Percentiles rank a stretch among this genome's conserved stretches.
Conservation (phyloP, 2,888 invertebrate genomes). For the Orchesella flavescens region DNA sequence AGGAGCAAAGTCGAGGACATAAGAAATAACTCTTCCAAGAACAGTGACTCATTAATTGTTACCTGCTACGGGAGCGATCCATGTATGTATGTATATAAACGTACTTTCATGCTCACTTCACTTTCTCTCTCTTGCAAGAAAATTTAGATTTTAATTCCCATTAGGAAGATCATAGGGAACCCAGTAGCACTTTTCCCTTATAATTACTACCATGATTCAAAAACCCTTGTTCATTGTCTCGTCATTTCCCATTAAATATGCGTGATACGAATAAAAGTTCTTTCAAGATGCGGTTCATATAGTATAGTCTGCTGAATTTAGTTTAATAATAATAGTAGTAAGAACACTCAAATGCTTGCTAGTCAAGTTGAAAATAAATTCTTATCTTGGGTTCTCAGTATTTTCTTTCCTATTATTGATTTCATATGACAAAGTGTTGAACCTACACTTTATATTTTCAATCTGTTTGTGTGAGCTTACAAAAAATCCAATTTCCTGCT, state of each 20-base stretch:
- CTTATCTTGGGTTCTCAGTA: no score
- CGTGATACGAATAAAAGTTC: no score
- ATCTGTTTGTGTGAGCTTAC: no score
- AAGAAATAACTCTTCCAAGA: neutral
- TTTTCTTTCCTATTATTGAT: no score
- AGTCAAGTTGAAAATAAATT: neutral
- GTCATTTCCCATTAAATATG: constrained; percentile 30
- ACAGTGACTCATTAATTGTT: constrained; percentile 31
- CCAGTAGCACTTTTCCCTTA: neutral
- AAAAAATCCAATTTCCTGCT: no score
- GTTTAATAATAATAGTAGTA: no score
- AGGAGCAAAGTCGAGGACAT: neutral
- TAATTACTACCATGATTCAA: constrained; percentile 47
- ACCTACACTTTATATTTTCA: no score
- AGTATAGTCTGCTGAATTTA: no score
- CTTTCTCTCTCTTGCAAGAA: neutral
- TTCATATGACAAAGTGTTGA: no score
- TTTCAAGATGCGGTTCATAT: no score
- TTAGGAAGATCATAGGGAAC: constrained; percentile 8
- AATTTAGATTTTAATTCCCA: constrained; percentile 21
- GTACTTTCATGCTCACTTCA: neutral
- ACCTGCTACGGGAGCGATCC: constrained; percentile 28
- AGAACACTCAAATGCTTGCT: no score
- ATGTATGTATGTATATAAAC: neutral
- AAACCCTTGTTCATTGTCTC: constrained; percentile 45